phyloP scores from a whole-genome alignment of 2,113 vertebrate genomes.

The Nibea coibor region DNA sequence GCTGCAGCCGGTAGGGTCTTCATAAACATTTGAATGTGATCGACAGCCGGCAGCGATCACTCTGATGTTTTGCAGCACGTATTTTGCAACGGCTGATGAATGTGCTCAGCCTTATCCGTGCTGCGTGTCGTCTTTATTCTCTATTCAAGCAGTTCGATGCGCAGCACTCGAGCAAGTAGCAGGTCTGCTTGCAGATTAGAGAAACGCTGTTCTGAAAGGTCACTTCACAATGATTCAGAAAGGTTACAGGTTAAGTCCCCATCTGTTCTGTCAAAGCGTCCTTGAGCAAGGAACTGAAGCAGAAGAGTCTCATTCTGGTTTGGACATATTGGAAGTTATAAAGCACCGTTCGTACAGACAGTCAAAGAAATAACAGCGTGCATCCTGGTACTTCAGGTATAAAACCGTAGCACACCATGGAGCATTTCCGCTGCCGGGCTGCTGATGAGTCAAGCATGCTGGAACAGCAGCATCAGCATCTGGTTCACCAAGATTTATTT shows the following conservation, averaged over 20 bases:
- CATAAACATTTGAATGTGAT: background rate
- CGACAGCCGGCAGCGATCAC: background rate
- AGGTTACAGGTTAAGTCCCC: constrained; percentile 22
- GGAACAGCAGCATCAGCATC: background rate
- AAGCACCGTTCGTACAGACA: too few species aligned
- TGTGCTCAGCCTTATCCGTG: background rate
- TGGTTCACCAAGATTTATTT: background rate
- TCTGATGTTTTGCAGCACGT: background rate
- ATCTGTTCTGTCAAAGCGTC: constrained; percentile 32
- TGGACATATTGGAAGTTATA: background rate
- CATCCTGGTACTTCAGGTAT: background rate
- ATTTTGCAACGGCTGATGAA: background rate
- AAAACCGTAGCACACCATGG: background rate
- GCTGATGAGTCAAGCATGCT: background rate
- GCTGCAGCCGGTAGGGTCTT: background rate
- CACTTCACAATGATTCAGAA: background rate
- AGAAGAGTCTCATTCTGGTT: background rate
- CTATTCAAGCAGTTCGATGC: background rate
- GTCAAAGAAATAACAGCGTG: background rate
- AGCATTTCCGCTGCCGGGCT: background rate
- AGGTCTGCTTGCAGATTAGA: constrained; percentile 29
- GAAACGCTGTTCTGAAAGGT: constrained; percentile 30
- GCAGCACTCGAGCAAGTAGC: background rate
- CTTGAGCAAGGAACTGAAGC: constrained; percentile 14
- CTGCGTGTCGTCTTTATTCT: constrained; percentile 7